phyloP scores from a whole-genome alignment of 2,113 vertebrate genomes.

The Centropus unirufus region DNA sequence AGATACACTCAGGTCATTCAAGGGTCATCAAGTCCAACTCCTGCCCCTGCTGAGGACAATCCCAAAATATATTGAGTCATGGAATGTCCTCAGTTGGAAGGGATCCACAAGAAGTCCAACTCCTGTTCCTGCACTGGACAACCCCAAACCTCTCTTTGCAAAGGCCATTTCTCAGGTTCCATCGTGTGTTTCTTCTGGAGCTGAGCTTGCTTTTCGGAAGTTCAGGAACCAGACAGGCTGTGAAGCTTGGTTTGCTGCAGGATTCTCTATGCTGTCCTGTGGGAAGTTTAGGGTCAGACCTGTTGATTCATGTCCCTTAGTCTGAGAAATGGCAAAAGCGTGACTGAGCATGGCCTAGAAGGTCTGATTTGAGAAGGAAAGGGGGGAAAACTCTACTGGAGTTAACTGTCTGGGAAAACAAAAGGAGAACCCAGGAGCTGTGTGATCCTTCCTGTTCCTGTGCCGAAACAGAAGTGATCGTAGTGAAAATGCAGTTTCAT shows the following conservation, averaged over 20 bases:
- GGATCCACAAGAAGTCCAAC: too few relatives aligned
- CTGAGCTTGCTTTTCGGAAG: not conserved
- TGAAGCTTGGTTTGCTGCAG: not conserved
- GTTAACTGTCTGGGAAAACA: not conserved
- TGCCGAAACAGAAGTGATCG: not conserved
- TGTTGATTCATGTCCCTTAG: not conserved
- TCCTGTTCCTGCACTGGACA: too few relatives aligned
- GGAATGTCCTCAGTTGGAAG: too few relatives aligned
- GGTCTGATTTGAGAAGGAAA: not conserved
- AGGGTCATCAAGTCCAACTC: too few relatives aligned
- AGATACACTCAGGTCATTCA: too few relatives aligned
- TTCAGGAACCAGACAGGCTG: not conserved
- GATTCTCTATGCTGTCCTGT: not conserved
- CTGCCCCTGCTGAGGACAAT: too few relatives aligned
- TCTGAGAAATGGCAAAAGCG: not conserved
- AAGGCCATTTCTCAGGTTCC: not conserved
- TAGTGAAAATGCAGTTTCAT: not conserved
- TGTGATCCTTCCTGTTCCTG: not conserved
- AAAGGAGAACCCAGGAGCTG: not conserved
- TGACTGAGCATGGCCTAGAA: not conserved
- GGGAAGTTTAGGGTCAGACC: not conserved
- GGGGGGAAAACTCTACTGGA: not conserved
- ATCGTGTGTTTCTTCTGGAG: not conserved
- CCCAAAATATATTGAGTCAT: too few relatives aligned
- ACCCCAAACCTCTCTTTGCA: not conserved